These are phyloP conservation scores for Melikaiella ostensackeni DNA, from an alignment of 2,888 invertebrate species.

Conservation along the genomic window DNA sequence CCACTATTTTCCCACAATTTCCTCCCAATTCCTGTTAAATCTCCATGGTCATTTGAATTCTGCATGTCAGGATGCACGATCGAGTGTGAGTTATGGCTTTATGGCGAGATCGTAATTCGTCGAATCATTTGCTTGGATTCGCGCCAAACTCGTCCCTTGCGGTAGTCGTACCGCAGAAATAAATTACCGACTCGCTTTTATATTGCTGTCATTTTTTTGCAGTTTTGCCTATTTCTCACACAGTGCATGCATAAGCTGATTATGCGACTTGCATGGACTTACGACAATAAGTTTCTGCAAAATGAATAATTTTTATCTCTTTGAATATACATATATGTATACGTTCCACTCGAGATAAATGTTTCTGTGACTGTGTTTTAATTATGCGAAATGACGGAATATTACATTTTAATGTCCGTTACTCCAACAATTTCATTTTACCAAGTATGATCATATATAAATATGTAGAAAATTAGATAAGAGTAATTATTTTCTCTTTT, in stretches of 20 bases:
- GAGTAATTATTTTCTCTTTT: no score
- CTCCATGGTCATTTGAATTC: slow-evolving; percentile 48
- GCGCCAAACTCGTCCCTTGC: slow-evolving; percentile 64
- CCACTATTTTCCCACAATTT: slow-evolving; percentile 56
- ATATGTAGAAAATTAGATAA: not conserved
- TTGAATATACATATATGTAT: not conserved
- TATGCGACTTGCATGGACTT: slow-evolving; percentile 33
- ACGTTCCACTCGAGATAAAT: slow-evolving; percentile 7
- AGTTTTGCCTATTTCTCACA: slow-evolving; percentile 19
- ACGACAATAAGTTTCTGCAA: slow-evolving; percentile 28
- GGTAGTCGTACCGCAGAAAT: slow-evolving; percentile 45
- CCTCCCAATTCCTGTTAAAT: slow-evolving; percentile 46
- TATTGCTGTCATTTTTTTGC: slow-evolving; percentile 36
- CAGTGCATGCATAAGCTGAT: slow-evolving; percentile 38
- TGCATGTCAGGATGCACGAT: slow-evolving; percentile 52
- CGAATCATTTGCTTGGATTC: slow-evolving; percentile 68
- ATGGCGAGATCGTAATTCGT: slow-evolving; percentile 60
- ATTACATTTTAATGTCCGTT: not conserved
- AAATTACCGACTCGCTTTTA: slow-evolving; percentile 31
- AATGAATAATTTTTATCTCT: slow-evolving; percentile 32
- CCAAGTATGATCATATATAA: not conserved
- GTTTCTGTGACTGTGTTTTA: not conserved
- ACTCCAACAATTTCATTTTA: not conserved
- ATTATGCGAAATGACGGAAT: not conserved
- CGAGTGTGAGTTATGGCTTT: slow-evolving; percentile 62